Percentiles rank a stretch among this genome's conserved stretches.
phyloP scores from a whole-genome alignment of 2,113 vertebrate species.

The Pithys albifrons region DNA sequence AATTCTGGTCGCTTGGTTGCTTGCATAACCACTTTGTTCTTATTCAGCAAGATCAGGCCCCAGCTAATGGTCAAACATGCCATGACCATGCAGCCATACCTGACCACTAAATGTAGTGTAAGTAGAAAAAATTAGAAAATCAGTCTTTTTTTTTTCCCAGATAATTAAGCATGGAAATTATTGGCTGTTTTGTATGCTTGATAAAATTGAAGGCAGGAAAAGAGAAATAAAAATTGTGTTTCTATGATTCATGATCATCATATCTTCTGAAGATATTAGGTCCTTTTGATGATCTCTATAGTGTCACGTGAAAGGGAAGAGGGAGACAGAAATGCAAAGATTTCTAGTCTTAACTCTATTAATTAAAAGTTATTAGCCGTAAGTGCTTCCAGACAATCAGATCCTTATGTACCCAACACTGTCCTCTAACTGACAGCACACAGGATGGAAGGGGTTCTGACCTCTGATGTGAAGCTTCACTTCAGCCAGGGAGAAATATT shows the following conservation, averaged over 20 bases:
- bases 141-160: background rate
- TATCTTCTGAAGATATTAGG: background rate
- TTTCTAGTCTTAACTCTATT: too few species aligned
- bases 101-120: slow-evolving; percentile 99
- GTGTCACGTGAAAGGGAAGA: too few species aligned
- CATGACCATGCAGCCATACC: slow-evolving; percentile 98
- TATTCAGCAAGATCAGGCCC: slow-evolving; percentile 98
- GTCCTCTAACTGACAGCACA: too few species aligned
- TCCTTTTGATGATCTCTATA: background rate
- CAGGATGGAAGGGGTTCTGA: too few species aligned
- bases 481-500: too few species aligned
- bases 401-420: too few species aligned
- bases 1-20: slow-evolving; percentile 92
- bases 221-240: background rate
- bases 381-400: too few species aligned
- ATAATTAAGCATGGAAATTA: background rate
- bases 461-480: too few species aligned
- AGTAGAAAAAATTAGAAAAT: slow-evolving; percentile 69
- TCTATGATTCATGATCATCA: background rate
- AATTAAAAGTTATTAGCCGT: too few species aligned
- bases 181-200: background rate
- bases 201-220: background rate
- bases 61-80: slow-evolving; percentile 99
- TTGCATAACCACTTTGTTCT: slow-evolving; percentile 96
- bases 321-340: too few species aligned